phyloP scores from a whole-genome alignment of 2,113 vertebrate species.

The Oplegnathus fasciatus region DNA sequence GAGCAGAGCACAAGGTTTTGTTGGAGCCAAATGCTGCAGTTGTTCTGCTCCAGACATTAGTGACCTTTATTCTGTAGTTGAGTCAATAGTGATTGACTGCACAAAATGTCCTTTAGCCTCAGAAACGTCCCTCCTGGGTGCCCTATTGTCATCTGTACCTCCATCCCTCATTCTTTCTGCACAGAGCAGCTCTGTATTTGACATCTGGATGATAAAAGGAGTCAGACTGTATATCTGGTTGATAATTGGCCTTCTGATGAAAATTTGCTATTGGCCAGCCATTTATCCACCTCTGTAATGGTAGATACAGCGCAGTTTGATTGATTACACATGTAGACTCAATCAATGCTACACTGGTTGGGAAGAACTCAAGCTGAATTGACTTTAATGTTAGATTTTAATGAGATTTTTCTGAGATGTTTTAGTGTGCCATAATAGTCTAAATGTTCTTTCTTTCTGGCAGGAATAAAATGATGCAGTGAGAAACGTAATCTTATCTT shows the following conservation, averaged over 20 bases:
- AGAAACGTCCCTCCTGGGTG: background rate
- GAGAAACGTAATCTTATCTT: background rate
- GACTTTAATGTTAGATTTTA: background rate
- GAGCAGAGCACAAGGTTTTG: slow-evolving; percentile 36
- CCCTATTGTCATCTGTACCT: background rate
- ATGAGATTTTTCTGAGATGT: slow-evolving; percentile 13
- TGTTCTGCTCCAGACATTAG: background rate
- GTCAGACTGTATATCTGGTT: background rate
- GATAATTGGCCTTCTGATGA: background rate
- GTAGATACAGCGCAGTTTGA: background rate
- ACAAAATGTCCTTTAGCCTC: slow-evolving; percentile 19
- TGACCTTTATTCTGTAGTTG: background rate
- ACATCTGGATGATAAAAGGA: background rate
- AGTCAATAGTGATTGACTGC: slow-evolving; percentile 25
- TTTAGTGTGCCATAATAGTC: background rate
- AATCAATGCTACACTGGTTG: background rate
- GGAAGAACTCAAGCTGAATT: background rate
- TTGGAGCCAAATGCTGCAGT: slow-evolving; percentile 30
- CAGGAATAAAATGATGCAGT: background rate
- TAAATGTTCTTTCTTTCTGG: background rate
- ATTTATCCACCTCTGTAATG: background rate
- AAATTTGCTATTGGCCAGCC: background rate
- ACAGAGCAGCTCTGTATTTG: background rate
- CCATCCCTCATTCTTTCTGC: background rate
- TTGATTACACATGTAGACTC: background rate